Percentiles rank a stretch among this genome's conserved stretches.
Conservation (phyloP, 2,888 invertebrate genomes). For the Syrphus vitripennis region DNA sequence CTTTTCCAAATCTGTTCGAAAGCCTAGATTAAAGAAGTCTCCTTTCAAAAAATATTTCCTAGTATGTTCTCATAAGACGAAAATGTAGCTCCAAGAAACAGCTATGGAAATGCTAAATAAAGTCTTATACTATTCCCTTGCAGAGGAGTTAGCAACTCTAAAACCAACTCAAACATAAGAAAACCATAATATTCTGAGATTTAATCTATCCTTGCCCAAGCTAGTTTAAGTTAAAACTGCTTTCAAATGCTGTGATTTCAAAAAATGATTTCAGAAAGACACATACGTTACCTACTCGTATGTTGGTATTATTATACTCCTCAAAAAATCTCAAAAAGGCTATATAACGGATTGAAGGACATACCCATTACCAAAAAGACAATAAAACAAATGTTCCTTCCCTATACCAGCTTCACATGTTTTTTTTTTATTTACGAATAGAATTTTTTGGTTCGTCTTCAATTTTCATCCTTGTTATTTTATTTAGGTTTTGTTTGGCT, state of each 20-base stretch:
- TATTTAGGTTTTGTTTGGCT: conserved; percentile 40
- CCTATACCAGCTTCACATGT: conserved; percentile 4
- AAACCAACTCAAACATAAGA: no score
- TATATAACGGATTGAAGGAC: conserved; percentile 29
- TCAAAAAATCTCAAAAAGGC: conserved; percentile 28
- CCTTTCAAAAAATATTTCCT: no score
- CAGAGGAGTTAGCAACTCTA: no score
- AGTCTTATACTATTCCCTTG: no score
- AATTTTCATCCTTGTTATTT: conserved; percentile 23
- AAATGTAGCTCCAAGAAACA: no score
- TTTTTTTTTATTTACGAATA: conserved; percentile 18
- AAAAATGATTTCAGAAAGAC: not conserved
- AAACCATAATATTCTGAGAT: not conserved
- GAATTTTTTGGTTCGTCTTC: not conserved
- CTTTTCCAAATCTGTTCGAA: no score
- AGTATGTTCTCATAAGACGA: no score
- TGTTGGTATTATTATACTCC: not conserved
- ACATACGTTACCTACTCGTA: not conserved
- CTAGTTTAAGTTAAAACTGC: not conserved
- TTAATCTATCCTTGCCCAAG: not conserved
- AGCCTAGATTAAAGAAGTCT: no score
- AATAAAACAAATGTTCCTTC: conserved; percentile 16
- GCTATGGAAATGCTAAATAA: no score
- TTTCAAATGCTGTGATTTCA: not conserved
- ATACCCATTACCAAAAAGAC: conserved; percentile 21